Evolutionary conservation across 2,888 invertebrate genomes (phyloP).

Genomic region (Philereme vetulata): DNA sequence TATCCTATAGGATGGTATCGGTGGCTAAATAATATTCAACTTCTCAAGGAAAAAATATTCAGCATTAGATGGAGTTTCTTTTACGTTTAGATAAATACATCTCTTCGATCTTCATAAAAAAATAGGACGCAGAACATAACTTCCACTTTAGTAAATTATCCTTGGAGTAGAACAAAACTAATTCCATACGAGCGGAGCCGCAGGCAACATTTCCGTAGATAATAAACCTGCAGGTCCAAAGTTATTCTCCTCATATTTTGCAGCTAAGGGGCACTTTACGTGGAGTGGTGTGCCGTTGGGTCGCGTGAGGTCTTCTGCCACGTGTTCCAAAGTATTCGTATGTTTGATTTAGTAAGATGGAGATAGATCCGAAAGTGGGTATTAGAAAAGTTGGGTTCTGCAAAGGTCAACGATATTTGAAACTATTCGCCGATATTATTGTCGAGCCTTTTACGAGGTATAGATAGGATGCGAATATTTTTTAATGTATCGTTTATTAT

Average conservation of each 20-base stretch:
- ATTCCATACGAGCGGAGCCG: constrained; percentile 23
- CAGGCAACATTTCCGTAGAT: constrained; percentile 26
- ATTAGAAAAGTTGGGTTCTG: constrained; percentile 14
- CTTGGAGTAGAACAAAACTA: constrained; percentile 19
- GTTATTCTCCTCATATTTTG: constrained; percentile 31
- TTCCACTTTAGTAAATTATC: constrained; percentile 24
- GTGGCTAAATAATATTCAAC: too few relatives aligned
- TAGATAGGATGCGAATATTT: too few relatives aligned
- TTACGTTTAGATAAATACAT: too few relatives aligned
- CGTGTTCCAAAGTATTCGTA: constrained; percentile 23
- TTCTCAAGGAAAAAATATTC: too few relatives aligned
- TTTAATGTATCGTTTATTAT: too few relatives aligned
- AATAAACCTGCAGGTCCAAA: constrained; percentile 29
- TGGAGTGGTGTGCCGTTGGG: constrained; percentile 1
- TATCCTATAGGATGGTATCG: too few relatives aligned
- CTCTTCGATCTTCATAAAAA: not conserved
- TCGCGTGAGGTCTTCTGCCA: constrained; percentile 12
- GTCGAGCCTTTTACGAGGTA: too few relatives aligned
- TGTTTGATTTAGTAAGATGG: constrained; percentile 30
- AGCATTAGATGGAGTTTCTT: too few relatives aligned
- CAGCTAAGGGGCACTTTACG: constrained; percentile 22
- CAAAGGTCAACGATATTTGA: constrained; percentile 20
- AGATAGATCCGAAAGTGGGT: constrained; percentile 21
- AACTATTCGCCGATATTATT: constrained; percentile 11
- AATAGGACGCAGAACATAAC: constrained; percentile 8